Evolutionary conservation across 2,888 invertebrate species (phyloP).

Genomic region (Hedya salicella): DNA sequence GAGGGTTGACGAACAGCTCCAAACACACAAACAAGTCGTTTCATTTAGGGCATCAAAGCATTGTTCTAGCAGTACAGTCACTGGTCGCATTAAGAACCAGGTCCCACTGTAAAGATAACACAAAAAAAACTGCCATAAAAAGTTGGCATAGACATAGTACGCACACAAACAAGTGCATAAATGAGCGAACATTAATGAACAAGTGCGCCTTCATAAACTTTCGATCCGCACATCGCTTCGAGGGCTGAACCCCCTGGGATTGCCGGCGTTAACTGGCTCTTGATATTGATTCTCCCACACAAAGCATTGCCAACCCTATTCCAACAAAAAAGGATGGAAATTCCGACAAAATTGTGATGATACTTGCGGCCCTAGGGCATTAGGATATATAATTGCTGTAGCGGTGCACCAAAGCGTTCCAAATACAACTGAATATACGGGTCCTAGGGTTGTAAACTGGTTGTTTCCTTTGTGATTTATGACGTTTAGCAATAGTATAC

Average conservation of each 20-base stretch:
- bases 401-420: conserved; percentile 27
- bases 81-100: too few relatives aligned
- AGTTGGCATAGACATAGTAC: not conserved
- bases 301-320: conserved; percentile 51
- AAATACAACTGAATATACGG: conserved; percentile 49
- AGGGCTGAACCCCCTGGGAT: conserved; percentile 71
- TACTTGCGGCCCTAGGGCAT: conserved; percentile 53
- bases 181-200: conserved; percentile 53
- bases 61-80: too few relatives aligned
- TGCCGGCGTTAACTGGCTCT: conserved; percentile 70
- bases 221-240: conserved; percentile 77
- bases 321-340: conserved; percentile 45
- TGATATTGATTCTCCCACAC: conserved; percentile 60
- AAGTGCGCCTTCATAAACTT: conserved; percentile 81
- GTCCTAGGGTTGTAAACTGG: conserved; percentile 29
- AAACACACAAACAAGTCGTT: too few relatives aligned
- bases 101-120: too few relatives aligned
- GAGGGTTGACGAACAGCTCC: too few relatives aligned
- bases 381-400: conserved; percentile 54
- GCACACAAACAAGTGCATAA: conserved; percentile 12
- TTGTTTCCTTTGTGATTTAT: conserved; percentile 17
- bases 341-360: conserved; percentile 13
- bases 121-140: not conserved
- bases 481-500: conserved; percentile 50
- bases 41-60: too few relatives aligned